Base-by-base conservation (phyloP, 1,140 invertebrate species). In the Riptortus pedestris region DNA sequence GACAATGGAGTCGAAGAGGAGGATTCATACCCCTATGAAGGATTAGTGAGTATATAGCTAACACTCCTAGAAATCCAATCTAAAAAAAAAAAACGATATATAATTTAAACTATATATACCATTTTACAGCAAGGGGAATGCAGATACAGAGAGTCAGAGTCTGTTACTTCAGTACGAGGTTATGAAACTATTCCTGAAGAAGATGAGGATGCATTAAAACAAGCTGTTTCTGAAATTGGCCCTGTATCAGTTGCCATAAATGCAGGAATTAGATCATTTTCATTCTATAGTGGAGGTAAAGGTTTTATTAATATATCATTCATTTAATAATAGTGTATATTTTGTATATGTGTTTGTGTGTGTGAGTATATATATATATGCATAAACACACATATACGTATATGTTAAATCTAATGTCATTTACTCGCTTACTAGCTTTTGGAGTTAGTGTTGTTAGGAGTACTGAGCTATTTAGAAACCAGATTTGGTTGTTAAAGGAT, bases 1-100 rank as follows among this genome's bases (percentile, higher is more conserved):
- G 84, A 87, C 52, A 98, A 97, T 72, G 78, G 81, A 11, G 79
- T 99, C 66, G 95, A 98, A 74, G 97, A 93, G 3, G 95, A 98
- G 77, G 77, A 81, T 28, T 81, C 80, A 16, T 96, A 96, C 74
- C 88, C 91, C 0, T 97, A 96, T 27, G 51, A 64, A 64, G 51
- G 24, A 16, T 24, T 57, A 4, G 62, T 57, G 9, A 47, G 45
- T 47, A 38, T 9, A 38, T 38, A 9, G n/a, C n/a, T n/a, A n/a
- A n/a, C n/a, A n/a, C n/a, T n/a, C n/a, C n/a, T n/a, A n/a, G n/a
- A n/a, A n/a, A n/a, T n/a, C n/a, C n/a, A n/a, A n/a, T n/a, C n/a
- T n/a, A n/a, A n/a, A n/a, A n/a, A n/a, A n/a, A n/a, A n/a, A n/a
- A n/a, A n/a, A n/a, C n/a, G n/a, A n/a, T n/a, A n/a, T n/a, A n/a